Percentiles rank a stretch among this genome's conserved stretches.
phyloP scores from a whole-genome alignment of 2,888 invertebrate species.

The Hyalella azteca region DNA sequence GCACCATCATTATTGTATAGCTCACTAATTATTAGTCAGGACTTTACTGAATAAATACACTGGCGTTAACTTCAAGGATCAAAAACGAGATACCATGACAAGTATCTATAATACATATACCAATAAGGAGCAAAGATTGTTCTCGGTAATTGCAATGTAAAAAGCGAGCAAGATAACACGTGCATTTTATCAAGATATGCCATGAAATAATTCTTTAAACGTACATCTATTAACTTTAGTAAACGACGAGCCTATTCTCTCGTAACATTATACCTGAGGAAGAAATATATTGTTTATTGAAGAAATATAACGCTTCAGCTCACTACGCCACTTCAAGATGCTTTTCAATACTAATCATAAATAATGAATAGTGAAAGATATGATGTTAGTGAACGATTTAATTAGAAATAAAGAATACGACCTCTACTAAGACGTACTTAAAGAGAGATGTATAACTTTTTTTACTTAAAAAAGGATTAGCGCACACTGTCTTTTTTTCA shows the following conservation, averaged over 20 bases:
- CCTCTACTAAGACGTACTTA: too few species aligned
- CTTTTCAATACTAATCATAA: too few species aligned
- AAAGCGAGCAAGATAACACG: neutral
- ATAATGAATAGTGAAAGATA: too few species aligned
- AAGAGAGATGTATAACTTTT: too few species aligned
- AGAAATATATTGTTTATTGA: neutral
- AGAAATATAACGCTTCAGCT: too few species aligned
- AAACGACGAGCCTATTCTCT: neutral
- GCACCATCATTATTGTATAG: neutral
- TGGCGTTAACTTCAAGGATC: neutral
- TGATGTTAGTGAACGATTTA: too few species aligned
- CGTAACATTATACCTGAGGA: neutral
- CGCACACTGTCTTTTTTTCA: too few species aligned
- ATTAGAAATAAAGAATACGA: too few species aligned
- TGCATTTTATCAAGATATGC: neutral
- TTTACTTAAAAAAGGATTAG: too few species aligned
- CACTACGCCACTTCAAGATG: too few species aligned
- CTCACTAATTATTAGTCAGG: neutral
- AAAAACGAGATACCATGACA: neutral
- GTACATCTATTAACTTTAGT: neutral
- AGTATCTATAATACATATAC: neutral
- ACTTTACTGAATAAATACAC: neutral
- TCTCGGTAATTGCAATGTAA: neutral
- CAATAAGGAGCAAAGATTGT: neutral
- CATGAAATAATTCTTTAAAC: neutral